A percentile compares a stretch with the other conserved stretches of the same genome.
phyloP scores from a whole-genome alignment of 2,797 vertebrate genomes.

The Crocidura indochinensis region DNA sequence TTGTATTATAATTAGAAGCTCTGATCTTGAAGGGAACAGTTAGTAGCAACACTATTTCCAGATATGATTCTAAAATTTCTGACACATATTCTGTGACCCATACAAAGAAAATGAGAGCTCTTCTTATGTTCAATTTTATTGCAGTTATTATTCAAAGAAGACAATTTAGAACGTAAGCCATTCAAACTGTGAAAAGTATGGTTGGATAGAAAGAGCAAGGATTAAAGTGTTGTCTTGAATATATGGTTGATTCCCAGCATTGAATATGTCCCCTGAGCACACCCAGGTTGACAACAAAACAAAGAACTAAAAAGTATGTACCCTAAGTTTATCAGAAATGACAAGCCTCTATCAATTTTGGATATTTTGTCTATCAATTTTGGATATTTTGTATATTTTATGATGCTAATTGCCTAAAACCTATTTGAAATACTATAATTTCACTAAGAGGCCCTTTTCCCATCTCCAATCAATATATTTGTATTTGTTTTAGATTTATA shows the following conservation, averaged over 20 bases:
- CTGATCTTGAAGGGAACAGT: constrained; percentile 34
- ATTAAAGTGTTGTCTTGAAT: too few species aligned
- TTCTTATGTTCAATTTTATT: constrained; percentile 48
- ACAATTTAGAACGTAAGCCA: not conserved
- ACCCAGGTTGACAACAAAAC: too few species aligned
- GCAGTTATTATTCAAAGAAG: constrained; percentile 26
- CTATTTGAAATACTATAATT: not conserved
- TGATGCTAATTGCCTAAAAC: constrained; percentile 50
- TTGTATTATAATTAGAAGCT: constrained; percentile 50
- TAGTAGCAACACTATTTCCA: constrained; percentile 52
- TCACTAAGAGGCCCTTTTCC: not conserved
- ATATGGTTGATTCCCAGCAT: too few species aligned
- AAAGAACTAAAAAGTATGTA: too few species aligned
- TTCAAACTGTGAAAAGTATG: too few species aligned
- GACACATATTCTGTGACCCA: not conserved
- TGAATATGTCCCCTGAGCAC: too few species aligned
- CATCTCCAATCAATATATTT: constrained; percentile 42
- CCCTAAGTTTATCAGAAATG: constrained; percentile 46
- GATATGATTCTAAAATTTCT: constrained; percentile 23
- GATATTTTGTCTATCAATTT: constrained; percentile 51
- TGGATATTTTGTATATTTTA: not conserved
- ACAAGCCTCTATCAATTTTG: not conserved
- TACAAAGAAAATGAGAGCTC: constrained; percentile 48
- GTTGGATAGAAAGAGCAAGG: too few species aligned
- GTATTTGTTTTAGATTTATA: constrained; percentile 37